Conservation (phyloP, 1,140 invertebrate genomes). For the Zaprionus ornatus region DNA sequence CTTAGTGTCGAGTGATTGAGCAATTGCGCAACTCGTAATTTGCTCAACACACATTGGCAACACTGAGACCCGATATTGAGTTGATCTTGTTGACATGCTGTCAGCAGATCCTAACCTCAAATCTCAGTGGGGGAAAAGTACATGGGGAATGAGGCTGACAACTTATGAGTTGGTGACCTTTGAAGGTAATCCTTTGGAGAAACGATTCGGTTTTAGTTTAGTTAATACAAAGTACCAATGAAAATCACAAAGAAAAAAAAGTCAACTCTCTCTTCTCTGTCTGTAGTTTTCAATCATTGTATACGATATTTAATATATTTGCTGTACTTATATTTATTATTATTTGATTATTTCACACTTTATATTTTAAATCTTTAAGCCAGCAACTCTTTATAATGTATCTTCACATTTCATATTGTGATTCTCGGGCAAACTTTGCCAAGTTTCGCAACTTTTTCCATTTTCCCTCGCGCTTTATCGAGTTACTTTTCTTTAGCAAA, state of each 20-base stretch:
- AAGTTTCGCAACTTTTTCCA: background rate
- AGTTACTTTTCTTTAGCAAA: background rate
- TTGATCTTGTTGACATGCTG: conserved; percentile 1
- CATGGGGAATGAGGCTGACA: background rate
- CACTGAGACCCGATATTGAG: background rate
- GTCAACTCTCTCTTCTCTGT: no score
- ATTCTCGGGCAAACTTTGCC: background rate
- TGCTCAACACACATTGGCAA: conserved; percentile 22
- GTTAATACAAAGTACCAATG: no score
- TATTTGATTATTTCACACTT: no score
- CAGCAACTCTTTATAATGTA: background rate
- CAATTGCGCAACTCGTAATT: conserved; percentile 36
- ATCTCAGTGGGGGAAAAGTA: background rate
- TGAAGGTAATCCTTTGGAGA: no score
- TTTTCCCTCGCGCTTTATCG: background rate
- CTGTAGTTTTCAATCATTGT: no score
- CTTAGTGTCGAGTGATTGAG: conserved; percentile 30
- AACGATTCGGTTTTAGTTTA: no score
- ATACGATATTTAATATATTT: no score
- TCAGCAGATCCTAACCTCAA: background rate
- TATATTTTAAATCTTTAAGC: background rate
- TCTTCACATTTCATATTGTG: no score
- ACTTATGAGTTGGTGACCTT: background rate
- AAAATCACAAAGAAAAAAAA: no score
- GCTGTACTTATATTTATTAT: no score